Evolutionary conservation across 1,140 invertebrate species (phyloP), one percentile per base, ranked within the genome.

Genomic region (Akabosia matsudoensis): DNA sequence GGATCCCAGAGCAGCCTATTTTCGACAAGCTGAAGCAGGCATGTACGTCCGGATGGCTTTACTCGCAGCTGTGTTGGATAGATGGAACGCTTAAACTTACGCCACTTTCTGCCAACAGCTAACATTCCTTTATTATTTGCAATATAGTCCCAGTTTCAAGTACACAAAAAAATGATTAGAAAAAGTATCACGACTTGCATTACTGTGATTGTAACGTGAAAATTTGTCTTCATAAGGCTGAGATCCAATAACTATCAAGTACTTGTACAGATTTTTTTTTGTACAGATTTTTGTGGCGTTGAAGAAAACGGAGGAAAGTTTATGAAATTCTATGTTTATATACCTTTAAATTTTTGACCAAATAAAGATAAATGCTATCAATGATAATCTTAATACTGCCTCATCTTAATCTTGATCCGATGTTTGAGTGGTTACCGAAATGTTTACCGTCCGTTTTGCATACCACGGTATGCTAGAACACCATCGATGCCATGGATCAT

Each of bases 11-110:
- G 97, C 97, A 0, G 97, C 97, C 0, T 99, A 99, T 85, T 99
- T 99, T 88, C 88, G 97, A 26, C 98, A 99, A 87, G 95, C 96
- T 1, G 95, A 98, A 84, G 94, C 95, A 82, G 98, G 98, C 64
- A 93, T 99, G 90, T 99, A 97, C 83, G 94, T 99, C 2, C 89
- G 98, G 45, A 99, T 99, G 98, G 96, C 97, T 1, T 85, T 99
- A 0, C 86, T 99, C 1, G 90, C 95, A 0, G 93, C 97, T 88
- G 92, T 99, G 33, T 87, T 97, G 13, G 93, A 93, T 54, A 87
- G 86, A 82, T 84, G 82, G 77, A 70, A 13, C 24, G 37, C 22
- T 52, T 14, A 73, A 51, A 45, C n/a, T 4, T 13, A 7, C 33
- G n/a, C n/a, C n/a, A n/a, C n/a, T n/a, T n/a, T n/a, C n/a, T n/a